Evolutionary conservation across 2,888 invertebrate genomes (phyloP), one percentile per base, ranked within the genome.

Genomic region (Limulus polyphemus): DNA sequence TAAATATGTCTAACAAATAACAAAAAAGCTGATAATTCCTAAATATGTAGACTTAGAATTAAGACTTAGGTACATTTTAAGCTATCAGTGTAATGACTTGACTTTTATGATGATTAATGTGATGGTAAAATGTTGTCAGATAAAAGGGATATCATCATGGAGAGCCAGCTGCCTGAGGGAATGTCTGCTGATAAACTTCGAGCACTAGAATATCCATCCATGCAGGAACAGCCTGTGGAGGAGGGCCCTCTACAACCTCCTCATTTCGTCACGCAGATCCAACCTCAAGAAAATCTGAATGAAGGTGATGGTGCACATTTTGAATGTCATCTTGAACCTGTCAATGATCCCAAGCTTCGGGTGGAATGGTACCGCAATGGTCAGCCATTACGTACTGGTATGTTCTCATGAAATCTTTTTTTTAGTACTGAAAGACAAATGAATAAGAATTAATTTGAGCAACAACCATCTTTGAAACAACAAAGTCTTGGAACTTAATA

Each of bases 321-420:
- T 72, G 95, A 98, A 77, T 95, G 95, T 73, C 85, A 89, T 68
- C 89, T 99, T 17, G 91, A 94, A 75, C 97, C 97, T 0, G 90
- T 91, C 76, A 88, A 88, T 72, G 97, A 97, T 81, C 88, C 94
- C 0, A 90, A 84, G 73, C 79, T 97, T 69, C 84, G 87, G 58
- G 85, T 95, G 59, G 93, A 94, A 77, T 95, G 94, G 94, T 90
- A 86, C 75, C 84, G 90, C 74, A 93, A 95, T 75, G 93, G 92
- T 62, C 90, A 91, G 76, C 81, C 85, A 10, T 80, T 95, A 69
- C 90, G 90, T 11, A 84, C 86, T 32, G 32, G 32, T 32, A 7
- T 32, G 32, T 32, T 32, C 32, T 32, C 32, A 32, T 3, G 32
- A 32, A 32, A 32, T 32, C 3, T 7, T 32, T 32, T 32, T 32